These are phyloP conservation scores for Drosophila elegans DNA, from an alignment of 1,140 invertebrate genomes.

Conservation along the genomic window DNA sequence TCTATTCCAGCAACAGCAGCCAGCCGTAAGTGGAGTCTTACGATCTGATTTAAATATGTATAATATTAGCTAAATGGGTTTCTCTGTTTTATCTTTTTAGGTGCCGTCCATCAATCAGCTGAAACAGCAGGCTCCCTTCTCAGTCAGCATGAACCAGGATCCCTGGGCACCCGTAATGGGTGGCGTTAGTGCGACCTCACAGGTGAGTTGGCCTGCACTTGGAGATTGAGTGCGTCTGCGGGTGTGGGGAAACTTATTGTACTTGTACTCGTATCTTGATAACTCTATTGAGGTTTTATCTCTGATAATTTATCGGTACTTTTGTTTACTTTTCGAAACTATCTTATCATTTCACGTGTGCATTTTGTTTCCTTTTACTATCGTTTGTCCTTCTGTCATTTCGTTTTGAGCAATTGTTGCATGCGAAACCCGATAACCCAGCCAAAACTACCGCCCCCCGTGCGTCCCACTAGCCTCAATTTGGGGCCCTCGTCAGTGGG, in stretches of 20 bases:
- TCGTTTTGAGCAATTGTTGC: conserved; percentile 63
- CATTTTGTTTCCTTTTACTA: conserved; percentile 60
- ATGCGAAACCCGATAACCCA: conserved; percentile 47
- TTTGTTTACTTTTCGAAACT: conserved; percentile 48
- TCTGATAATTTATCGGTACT: conserved; percentile 59
- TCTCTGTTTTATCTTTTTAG: conserved; percentile 25
- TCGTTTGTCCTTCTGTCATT: conserved; percentile 24
- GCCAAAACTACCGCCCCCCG: conserved; percentile 48
- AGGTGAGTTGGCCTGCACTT: conserved; percentile 60
- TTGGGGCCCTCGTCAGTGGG: conserved; percentile 25
- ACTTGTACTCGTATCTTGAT: conserved; percentile 23
- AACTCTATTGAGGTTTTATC: conserved; percentile 43
- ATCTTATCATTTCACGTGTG: conserved; percentile 51
- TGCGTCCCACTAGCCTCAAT: conserved; percentile 66
- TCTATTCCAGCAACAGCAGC: conserved; percentile 85
- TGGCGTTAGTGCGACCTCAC: conserved; percentile 62
- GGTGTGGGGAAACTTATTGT: conserved; percentile 32
- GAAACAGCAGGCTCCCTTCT: conserved; percentile 85
- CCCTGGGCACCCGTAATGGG: conserved; percentile 84
- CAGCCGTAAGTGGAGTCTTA: conserved; percentile 68
- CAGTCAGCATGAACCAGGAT: conserved; percentile 84
- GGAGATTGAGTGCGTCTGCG: conserved; percentile 19
- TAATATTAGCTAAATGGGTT: not conserved
- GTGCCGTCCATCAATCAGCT: conserved; percentile 86
- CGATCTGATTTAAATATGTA: not conserved